Base-by-base conservation (phyloP, 1,140 invertebrate species). In the Drosophila santomea region DNA sequence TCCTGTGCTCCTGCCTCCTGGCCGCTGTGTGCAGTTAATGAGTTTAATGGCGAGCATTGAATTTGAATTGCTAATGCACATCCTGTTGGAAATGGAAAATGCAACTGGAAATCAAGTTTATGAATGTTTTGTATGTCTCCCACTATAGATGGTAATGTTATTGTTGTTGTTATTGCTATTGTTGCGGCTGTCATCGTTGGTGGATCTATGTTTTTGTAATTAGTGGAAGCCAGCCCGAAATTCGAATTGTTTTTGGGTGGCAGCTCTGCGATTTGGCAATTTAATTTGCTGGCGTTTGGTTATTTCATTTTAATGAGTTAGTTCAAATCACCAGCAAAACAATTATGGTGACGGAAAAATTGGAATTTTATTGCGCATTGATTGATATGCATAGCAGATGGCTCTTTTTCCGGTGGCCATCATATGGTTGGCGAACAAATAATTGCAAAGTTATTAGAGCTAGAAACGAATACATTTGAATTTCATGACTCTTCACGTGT, bases 1-100 rank as follows among this genome's bases (percentile, higher is more conserved):
- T 11, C 15, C 17, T 20, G 6, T 3, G 20, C 28, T 50, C 47
- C 15, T 8, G 11, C 47, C 41, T 17, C 56, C 69, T 35, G 66
- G 61, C 71, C 74, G 67, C 52, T 89, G 80, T 89, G 85, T 89
- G 84, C 74, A 84, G 85, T 90, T 89, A 89, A 89, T 89, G 84
- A 90, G 84, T 89, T 89, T 89, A 89, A 90, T 89, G 80, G 80
- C 64, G 64, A 61, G 67, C 80, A 90, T 78, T 79, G 78, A 84
- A 89, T 89, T 89, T 89, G 84, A 90, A 89, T 89, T 89, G 85
- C 85, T 80, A 89, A 89, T 89, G 84, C 84, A 77, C 52, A 66
- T 68, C 60, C 63, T 59, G 60, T 66, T 78, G 54, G 72, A 67
- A 76, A 64, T 78, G 77, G 82, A 73, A 83, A 85, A 82, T 68